Base-by-base conservation (phyloP, 2,113 vertebrate species). In the Calidris pugnax region DNA sequence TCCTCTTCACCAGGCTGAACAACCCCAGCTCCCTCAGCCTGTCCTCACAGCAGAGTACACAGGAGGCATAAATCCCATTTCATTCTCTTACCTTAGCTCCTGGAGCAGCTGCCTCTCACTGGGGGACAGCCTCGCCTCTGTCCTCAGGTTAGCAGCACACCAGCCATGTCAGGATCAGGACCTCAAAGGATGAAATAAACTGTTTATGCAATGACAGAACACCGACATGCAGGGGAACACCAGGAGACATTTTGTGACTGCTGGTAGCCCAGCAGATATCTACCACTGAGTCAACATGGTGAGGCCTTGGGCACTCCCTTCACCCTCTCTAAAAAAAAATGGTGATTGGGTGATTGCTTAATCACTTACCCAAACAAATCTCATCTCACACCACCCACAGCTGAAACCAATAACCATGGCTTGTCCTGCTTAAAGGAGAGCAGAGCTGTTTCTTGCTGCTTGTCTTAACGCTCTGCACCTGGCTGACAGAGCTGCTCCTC, bases 271-370 rank as follows among this genome's bases (percentile, higher is more conserved):
- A 82, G 59, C 10, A 43, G 47, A 50, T 48, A 27, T n/a, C 28
- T 39, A 33, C 32, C 1, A 0, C 33, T 47, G 41, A 35, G 26
- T 12, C 63, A 67, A 47, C 0, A 0, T 35, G 22, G 13, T 1
- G 2, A 20, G 13, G 7, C 10, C 30, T 41, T 22, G 6, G 28
- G 33, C 8, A 12, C 5, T 30, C 22, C 22, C 23, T 45, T 83
- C 63, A 55, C 17, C 14, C 56, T 48, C 66, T 66, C 47, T 0
- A 55, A 69, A 50, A 24, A 39, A n/a, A n/a, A 53, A 53, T 5
- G 19, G 21, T n/a, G n/a, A n/a, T n/a, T n/a, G n/a, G n/a, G n/a
- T n/a, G n/a, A n/a, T n/a, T n/a, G n/a, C n/a, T n/a, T n/a, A n/a
- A n/a, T 19, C 39, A 10, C 13, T 23, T 20, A n/a, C 30, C 21